A percentile compares a stretch with the other conserved stretches of the same genome.
Conservation (phyloP, 2,797 vertebrate genomes). For the Pseudochromis fuscus region DNA sequence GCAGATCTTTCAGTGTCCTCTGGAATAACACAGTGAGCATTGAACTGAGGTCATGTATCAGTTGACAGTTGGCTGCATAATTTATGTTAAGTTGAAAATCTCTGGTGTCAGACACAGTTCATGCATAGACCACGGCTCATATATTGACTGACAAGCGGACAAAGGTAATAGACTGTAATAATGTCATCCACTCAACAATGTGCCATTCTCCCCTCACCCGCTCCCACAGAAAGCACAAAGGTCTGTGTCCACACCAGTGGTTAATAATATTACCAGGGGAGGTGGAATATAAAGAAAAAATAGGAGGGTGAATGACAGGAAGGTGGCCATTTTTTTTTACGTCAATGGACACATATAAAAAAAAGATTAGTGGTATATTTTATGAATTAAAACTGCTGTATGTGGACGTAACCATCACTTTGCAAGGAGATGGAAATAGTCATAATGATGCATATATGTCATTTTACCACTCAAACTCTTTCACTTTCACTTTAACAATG, state of each 20-base stretch:
- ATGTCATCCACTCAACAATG: slow-evolving; percentile 50
- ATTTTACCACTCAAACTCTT: not conserved
- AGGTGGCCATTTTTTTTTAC: not conserved
- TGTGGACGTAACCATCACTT: not conserved
- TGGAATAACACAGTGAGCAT: slow-evolving; percentile 73
- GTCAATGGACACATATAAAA: not conserved
- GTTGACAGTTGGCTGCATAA: slow-evolving; percentile 85
- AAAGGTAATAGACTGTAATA: slow-evolving; percentile 67
- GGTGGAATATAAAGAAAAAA: not conserved
- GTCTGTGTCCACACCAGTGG: slow-evolving; percentile 10
- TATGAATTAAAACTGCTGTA: not conserved
- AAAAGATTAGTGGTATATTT: not conserved
- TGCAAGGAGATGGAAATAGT: not conserved
- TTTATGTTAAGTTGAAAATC: slow-evolving; percentile 83
- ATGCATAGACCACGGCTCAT: slow-evolving; percentile 67
- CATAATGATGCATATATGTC: not conserved
- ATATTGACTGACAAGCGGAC: slow-evolving; percentile 55
- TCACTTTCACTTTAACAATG: slow-evolving; percentile 2
- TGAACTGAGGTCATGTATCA: slow-evolving; percentile 79
- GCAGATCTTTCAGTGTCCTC: slow-evolving; percentile 73
- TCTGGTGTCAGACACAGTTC: slow-evolving; percentile 82
- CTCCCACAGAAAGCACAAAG: slow-evolving; percentile 22
- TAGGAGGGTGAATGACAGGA: not conserved
- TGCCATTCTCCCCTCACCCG: slow-evolving; percentile 41
- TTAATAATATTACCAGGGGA: not conserved